A percentile compares a stretch with the other conserved stretches of the same genome.
These are phyloP conservation scores for Morpho helenor DNA, from an alignment of 2,888 invertebrate species.

Conservation along the genomic window DNA sequence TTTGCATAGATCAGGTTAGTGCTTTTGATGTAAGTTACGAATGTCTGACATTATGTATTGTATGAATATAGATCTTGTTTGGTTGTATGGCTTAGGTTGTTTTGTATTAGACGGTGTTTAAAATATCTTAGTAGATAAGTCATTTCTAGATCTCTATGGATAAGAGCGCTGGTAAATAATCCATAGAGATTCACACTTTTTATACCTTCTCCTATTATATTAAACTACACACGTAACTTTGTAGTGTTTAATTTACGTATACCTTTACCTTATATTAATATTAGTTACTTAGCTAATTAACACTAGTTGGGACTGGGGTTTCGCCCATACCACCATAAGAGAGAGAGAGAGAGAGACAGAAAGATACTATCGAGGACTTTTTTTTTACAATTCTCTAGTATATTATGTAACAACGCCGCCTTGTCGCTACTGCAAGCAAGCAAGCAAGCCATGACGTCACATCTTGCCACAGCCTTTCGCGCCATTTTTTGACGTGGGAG, in stretches of 20 bases:
- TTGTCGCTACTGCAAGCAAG: no score
- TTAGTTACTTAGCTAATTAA: no score
- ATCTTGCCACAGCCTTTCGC: no score
- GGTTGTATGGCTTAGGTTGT: slow-evolving; percentile 28
- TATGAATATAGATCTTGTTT: slow-evolving; percentile 14
- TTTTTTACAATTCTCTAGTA: no score
- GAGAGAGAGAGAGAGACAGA: no score
- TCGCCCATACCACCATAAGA: no score
- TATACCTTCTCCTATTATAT: slow-evolving; percentile 1
- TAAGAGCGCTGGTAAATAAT: background rate
- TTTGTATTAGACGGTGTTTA: slow-evolving; percentile 19
- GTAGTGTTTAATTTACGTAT: background rate
- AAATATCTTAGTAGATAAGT: background rate
- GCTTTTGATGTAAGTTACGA: slow-evolving; percentile 46
- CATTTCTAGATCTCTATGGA: background rate
- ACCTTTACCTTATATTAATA: background rate
- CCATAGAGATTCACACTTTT: slow-evolving; percentile 4
- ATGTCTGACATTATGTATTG: slow-evolving; percentile 54
- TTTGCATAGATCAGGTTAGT: slow-evolving; percentile 28
- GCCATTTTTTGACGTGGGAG: no score
- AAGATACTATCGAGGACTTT: no score
- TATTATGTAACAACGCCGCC: no score
- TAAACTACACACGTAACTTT: background rate
- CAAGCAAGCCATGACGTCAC: no score
- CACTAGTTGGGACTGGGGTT: no score